phyloP scores from a whole-genome alignment of 2,797 vertebrate genomes.

The Labeo calbasu region DNA sequence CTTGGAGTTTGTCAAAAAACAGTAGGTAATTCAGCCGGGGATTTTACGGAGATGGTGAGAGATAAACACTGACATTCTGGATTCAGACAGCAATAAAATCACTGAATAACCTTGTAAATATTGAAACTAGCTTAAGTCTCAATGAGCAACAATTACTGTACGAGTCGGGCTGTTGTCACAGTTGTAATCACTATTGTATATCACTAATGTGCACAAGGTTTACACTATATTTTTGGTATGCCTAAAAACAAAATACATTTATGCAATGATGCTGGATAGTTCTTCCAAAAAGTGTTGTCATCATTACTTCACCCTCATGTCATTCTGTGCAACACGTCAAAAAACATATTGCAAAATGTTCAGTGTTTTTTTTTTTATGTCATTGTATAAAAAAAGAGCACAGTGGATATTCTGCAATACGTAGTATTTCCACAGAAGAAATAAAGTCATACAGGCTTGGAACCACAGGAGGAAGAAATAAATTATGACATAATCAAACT shows the following conservation, averaged over 20 bases:
- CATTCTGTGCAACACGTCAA: not conserved
- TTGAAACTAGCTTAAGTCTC: too few relatives aligned
- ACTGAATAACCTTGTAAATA: too few relatives aligned
- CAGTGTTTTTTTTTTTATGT: not conserved
- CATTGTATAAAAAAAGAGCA: not conserved
- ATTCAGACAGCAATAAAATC: too few relatives aligned
- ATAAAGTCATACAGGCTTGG: not conserved
- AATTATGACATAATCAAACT: not conserved
- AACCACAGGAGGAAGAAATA: not conserved
- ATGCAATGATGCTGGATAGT: not conserved
- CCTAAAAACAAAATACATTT: not conserved
- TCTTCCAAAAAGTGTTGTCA: not conserved
- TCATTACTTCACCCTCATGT: not conserved
- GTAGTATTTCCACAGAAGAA: not conserved
- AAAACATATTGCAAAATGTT: not conserved
- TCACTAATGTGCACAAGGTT: not conserved
- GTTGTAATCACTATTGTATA: not conserved
- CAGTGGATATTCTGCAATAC: not conserved
- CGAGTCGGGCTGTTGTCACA: too few relatives aligned
- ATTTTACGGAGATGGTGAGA: too few relatives aligned
- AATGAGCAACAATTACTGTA: too few relatives aligned
- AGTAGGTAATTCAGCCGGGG: too few relatives aligned
- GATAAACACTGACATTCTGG: too few relatives aligned
- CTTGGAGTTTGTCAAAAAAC: too few relatives aligned
- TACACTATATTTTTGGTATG: not conserved